Percentiles rank a stretch among this genome's conserved stretches.
These are phyloP conservation scores for Remorina albescens DNA, from an alignment of 2,797 vertebrate species.

Conservation along the genomic window DNA sequence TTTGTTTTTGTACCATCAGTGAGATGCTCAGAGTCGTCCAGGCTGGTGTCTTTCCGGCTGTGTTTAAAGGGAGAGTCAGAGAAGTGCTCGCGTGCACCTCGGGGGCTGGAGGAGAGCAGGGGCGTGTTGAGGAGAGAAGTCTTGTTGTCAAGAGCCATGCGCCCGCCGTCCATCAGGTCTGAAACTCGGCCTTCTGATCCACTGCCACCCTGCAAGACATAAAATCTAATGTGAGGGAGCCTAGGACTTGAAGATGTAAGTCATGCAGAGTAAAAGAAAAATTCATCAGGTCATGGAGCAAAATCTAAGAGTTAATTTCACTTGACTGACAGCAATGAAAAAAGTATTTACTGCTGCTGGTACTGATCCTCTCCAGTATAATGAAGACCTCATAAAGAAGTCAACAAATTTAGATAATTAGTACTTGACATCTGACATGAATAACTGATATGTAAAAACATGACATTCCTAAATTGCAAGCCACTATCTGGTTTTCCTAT, in stretches of 20 bases:
- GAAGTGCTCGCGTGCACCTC: conserved; percentile 90
- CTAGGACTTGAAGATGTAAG: not conserved
- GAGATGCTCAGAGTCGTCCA: conserved; percentile 93
- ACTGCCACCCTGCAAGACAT: conserved; percentile 81
- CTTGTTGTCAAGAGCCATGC: conserved; percentile 95
- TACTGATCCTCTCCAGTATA: too few species aligned
- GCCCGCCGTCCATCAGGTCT: conserved; percentile 87
- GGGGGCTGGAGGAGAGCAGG: conserved; percentile 91
- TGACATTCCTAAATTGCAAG: not conserved
- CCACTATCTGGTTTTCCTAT: not conserved
- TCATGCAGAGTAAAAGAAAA: too few species aligned
- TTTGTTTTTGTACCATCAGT: conserved; percentile 86
- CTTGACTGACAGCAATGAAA: not conserved
- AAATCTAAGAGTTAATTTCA: not conserved
- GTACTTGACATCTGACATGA: not conserved
- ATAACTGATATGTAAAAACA: not conserved
- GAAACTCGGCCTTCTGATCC: conserved; percentile 82
- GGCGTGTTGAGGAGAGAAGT: conserved; percentile 93
- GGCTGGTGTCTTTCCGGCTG: conserved; percentile 92
- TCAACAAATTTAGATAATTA: not conserved
- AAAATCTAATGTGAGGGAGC: not conserved
- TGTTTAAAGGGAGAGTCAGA: conserved; percentile 92
- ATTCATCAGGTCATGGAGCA: too few species aligned
- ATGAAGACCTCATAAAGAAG: not conserved
- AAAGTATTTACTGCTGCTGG: not conserved